Evolutionary conservation across 2,113 vertebrate genomes (phyloP).

Genomic region (Sigmodon hispidus): DNA sequence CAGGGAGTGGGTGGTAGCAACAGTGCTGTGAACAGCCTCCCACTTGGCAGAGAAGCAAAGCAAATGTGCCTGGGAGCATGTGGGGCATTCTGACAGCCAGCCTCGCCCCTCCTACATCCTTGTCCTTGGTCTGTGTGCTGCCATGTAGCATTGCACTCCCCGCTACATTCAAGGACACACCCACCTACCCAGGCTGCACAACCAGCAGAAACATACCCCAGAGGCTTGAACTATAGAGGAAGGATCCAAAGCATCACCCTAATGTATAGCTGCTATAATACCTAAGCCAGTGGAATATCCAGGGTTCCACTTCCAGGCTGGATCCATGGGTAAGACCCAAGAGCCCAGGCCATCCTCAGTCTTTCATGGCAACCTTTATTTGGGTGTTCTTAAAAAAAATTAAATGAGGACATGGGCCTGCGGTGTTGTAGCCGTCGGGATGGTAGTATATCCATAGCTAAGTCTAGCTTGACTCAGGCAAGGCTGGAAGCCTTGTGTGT

Average conservation of each 20-base stretch:
- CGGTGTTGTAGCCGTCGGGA: neutral
- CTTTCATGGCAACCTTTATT: neutral
- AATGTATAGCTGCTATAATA: neutral
- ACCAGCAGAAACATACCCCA: neutral
- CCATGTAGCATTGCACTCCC: no score
- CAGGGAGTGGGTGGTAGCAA: neutral
- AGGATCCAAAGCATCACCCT: neutral
- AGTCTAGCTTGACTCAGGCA: no score
- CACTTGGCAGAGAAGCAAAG: neutral
- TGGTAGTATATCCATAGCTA: neutral
- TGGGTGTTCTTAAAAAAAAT: neutral
- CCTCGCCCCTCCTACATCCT: neutral
- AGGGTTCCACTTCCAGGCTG: neutral
- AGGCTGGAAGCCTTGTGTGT: neutral
- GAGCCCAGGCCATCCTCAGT: neutral
- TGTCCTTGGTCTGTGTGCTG: neutral
- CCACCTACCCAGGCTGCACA: neutral
- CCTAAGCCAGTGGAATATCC: neutral
- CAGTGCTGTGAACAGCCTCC: neutral
- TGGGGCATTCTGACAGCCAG: neutral
- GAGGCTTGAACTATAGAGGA: neutral
- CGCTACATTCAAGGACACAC: no score
- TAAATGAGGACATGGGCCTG: neutral
- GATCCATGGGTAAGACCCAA: no score
- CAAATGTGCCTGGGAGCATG: neutral